Evolutionary conservation across 2,797 vertebrate genomes (phyloP).

Genomic region (Melanotaenia maccullochi): DNA sequence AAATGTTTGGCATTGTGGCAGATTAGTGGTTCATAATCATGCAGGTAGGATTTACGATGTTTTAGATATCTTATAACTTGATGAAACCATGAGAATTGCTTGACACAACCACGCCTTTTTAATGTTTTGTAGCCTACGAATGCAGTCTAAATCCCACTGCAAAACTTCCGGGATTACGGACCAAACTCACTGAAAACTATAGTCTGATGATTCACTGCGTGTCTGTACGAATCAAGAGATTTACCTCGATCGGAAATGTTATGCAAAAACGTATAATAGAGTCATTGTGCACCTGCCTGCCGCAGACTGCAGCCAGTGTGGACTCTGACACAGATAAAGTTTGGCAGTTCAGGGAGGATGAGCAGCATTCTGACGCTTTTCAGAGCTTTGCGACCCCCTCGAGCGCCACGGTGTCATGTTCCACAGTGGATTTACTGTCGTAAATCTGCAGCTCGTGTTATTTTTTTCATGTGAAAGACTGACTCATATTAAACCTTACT

Average conservation of each 20-base stretch:
- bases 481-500: constrained; percentile 16
- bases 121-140: background rate
- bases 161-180: background rate
- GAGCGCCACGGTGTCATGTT: constrained; percentile 59
- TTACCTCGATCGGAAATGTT: constrained; percentile 69
- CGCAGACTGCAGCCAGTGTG: constrained; percentile 43
- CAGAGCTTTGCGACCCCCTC: constrained; percentile 51
- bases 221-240: constrained; percentile 62
- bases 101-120: background rate
- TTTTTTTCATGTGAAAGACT: constrained; percentile 8
- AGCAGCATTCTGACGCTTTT: constrained; percentile 64
- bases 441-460: constrained; percentile 28
- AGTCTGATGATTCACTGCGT: constrained; percentile 26
- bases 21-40: background rate
- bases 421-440: constrained; percentile 48
- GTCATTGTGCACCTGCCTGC: constrained; percentile 77
- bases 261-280: constrained; percentile 67
- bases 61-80: too few species aligned
- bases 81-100: too few species aligned
- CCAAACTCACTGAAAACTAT: constrained; percentile 5
- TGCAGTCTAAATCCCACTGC: background rate
- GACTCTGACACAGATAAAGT: constrained; percentile 72
- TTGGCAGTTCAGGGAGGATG: constrained; percentile 68
- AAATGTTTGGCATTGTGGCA: background rate
- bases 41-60: background rate